These are phyloP conservation scores for Oplegnathus fasciatus DNA, from an alignment of 2,113 vertebrate genomes.

Conservation along the genomic window DNA sequence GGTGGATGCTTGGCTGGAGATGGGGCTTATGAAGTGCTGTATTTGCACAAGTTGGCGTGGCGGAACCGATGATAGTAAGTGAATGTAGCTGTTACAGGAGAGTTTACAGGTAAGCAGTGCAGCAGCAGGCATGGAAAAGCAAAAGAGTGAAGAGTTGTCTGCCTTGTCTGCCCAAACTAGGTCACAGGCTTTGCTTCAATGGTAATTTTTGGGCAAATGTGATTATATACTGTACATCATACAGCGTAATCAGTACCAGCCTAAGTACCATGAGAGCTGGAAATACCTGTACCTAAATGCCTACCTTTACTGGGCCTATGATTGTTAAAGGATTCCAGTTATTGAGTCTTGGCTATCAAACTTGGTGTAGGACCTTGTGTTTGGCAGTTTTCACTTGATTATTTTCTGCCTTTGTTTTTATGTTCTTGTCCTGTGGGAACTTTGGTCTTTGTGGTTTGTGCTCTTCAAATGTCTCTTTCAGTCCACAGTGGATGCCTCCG, in stretches of 20 bases:
- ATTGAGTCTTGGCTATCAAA: not conserved
- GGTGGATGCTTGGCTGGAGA: conserved; percentile 12
- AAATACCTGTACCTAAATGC: not conserved
- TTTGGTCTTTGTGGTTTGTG: conserved; percentile 3
- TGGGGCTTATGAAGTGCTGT: conserved; percentile 4
- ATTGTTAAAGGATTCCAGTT: not conserved
- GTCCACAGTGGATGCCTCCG: not conserved
- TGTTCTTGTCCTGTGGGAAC: not conserved
- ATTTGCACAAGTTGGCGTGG: conserved; percentile 3
- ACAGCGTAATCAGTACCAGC: not conserved
- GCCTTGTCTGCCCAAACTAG: not conserved
- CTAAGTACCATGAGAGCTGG: not conserved
- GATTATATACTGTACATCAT: not conserved
- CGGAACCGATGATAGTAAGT: not conserved
- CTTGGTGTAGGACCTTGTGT: not conserved
- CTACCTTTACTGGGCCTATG: not conserved
- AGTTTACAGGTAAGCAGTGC: not conserved
- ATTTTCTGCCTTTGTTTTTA: not conserved
- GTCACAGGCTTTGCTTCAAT: not conserved
- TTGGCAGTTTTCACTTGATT: not conserved
- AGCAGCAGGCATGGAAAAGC: not conserved
- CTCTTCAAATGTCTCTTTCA: conserved; percentile 4
- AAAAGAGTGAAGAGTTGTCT: not conserved
- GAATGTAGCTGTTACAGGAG: not conserved
- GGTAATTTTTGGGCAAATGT: not conserved